Evolutionary conservation across 2,888 invertebrate genomes (phyloP).

Genomic region (Alloscopus bannaensis): DNA sequence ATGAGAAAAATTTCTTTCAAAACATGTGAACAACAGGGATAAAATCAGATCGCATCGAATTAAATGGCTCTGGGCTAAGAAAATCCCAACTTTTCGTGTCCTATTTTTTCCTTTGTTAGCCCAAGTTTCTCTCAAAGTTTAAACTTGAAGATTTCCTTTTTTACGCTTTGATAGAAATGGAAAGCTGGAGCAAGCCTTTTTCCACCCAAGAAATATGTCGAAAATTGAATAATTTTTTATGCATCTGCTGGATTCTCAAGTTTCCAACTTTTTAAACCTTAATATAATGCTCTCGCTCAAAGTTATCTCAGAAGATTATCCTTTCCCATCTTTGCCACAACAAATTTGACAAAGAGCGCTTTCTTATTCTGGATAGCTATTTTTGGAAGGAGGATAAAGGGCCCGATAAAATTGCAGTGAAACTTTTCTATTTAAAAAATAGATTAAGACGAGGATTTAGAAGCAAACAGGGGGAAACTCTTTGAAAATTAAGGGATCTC

Average conservation of each 20-base stretch:
- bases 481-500: too few species aligned
- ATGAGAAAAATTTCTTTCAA: too few species aligned
- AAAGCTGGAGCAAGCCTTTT: conserved; percentile 9
- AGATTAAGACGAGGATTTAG: too few species aligned
- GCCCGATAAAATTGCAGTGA: background rate
- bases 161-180: too few species aligned
- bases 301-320: conserved; percentile 52
- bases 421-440: too few species aligned
- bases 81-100: background rate
- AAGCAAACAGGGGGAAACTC: too few species aligned
- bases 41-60: background rate
- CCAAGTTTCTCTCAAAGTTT: too few species aligned
- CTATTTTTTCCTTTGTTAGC: too few species aligned
- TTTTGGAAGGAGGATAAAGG: conserved; percentile 39
- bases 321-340: conserved; percentile 24
- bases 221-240: conserved; percentile 9
- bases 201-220: too few species aligned
- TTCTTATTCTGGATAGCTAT: conserved; percentile 44
- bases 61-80: background rate
- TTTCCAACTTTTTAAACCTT: conserved; percentile 21
- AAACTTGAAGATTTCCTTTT: too few species aligned
- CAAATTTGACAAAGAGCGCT: conserved; percentile 30
- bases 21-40: too few species aligned
- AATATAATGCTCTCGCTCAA: background rate
- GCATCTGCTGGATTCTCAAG: conserved; percentile 26